These are phyloP conservation scores for Ploceus nigricollis DNA, from an alignment of 2,113 vertebrate species.

Conservation along the genomic window DNA sequence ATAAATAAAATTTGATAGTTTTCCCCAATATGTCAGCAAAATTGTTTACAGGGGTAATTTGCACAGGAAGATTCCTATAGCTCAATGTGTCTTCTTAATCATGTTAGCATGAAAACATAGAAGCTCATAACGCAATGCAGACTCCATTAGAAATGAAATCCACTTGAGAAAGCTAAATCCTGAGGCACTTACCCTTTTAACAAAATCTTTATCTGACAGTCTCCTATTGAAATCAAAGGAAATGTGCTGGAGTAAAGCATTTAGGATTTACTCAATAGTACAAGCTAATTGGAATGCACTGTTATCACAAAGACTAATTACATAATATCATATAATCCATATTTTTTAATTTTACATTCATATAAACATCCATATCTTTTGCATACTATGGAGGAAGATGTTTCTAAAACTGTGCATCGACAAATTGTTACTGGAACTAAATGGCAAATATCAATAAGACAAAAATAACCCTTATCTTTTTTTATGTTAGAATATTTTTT, in stretches of 20 bases:
- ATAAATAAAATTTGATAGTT: neutral
- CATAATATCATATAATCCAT: neutral
- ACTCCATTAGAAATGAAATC: conserved; percentile 16
- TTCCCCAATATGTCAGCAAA: neutral
- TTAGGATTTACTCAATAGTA: neutral
- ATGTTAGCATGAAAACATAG: conserved; percentile 10
- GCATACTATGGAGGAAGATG: neutral
- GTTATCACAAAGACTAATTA: neutral
- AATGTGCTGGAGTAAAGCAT: neutral
- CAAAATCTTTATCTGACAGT: conserved; percentile 20
- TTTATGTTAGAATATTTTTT: neutral
- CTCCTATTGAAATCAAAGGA: neutral
- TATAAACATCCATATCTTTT: neutral
- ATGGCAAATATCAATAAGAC: neutral
- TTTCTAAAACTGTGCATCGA: neutral
- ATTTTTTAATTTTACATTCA: neutral
- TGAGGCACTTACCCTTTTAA: conserved; percentile 11
- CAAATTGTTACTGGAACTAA: neutral
- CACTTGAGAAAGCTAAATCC: conserved; percentile 8
- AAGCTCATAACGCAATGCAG: neutral
- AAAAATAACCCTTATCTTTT: neutral
- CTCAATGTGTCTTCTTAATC: neutral
- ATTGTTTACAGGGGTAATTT: neutral
- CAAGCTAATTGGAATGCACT: neutral
- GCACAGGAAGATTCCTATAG: neutral